A percentile compares a stretch with the other conserved stretches of the same genome.
Conservation (phyloP, 2,888 invertebrate species). For the Labia minor region DNA sequence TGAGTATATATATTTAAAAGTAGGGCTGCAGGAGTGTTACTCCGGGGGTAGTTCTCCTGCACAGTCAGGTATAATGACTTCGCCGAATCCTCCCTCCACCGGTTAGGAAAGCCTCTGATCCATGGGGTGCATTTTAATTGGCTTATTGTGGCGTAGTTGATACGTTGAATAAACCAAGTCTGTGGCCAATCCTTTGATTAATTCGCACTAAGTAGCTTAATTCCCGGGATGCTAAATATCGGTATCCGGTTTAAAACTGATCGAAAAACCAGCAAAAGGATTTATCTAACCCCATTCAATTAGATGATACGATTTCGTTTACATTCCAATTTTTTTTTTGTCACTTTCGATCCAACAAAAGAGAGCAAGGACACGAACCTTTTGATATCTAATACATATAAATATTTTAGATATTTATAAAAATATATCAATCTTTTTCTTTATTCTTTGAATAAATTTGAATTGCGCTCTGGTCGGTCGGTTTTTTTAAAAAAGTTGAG, state of each 20-base stretch:
- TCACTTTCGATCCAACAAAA: no score
- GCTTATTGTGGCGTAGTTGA: slow-evolving; percentile 7
- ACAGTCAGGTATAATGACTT: neutral
- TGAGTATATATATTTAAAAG: no score
- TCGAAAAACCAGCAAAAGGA: slow-evolving; percentile 1
- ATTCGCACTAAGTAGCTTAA: slow-evolving; percentile 8
- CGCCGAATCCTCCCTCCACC: neutral
- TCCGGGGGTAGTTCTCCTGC: neutral
- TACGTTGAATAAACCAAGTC: slow-evolving; percentile 4
- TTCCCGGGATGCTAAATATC: neutral
- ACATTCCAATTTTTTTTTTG: neutral
- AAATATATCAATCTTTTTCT: no score
- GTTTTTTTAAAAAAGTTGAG: no score
- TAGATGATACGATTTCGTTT: neutral
- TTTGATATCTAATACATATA: no score
- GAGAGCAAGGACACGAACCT: no score
- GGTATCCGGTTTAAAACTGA: neutral
- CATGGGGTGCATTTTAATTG: slow-evolving; percentile 13
- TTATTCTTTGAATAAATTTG: no score
- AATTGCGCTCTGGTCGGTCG: no score
- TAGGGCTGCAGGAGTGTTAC: no score
- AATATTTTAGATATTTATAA: no score
- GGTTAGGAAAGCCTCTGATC: neutral
- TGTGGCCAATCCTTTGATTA: slow-evolving; percentile 13
- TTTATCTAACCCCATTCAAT: neutral